phyloP scores from a whole-genome alignment of 2,797 vertebrate genomes.

The Pipistrellus pipistrellus region DNA sequence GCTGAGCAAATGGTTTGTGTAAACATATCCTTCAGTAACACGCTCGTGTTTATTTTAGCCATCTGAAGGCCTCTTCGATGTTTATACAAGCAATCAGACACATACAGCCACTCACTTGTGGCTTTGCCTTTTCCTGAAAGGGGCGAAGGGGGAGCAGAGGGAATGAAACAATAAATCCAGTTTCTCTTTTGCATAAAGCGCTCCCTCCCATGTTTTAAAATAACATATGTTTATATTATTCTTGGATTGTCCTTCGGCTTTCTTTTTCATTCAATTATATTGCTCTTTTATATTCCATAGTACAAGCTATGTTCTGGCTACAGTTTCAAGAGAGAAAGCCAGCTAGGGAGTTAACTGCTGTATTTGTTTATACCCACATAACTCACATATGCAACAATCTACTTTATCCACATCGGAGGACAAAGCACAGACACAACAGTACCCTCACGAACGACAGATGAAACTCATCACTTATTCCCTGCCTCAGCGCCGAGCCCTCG shows the following conservation, averaged over 20 bases:
- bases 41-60: constrained; percentile 81
- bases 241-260: constrained; percentile 71
- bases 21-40: constrained; percentile 82
- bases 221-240: constrained; percentile 80
- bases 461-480: not conserved
- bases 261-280: constrained; percentile 76
- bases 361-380: constrained; percentile 41
- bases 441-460: not conserved
- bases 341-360: constrained; percentile 56
- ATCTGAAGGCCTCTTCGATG: constrained; percentile 80
- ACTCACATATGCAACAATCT: constrained; percentile 32
- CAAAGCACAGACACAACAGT: constrained; percentile 56
- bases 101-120: constrained; percentile 80
- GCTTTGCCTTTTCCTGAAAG: constrained; percentile 74
- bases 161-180: constrained; percentile 64
- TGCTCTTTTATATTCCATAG: constrained; percentile 47
- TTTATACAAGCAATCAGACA: constrained; percentile 82
- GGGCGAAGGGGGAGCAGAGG: constrained; percentile 73
- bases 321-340: constrained; percentile 57
- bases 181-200: constrained; percentile 73
- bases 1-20: constrained; percentile 79
- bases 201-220: constrained; percentile 74
- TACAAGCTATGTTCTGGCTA: constrained; percentile 45
- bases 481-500: not conserved
- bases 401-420: constrained; percentile 9